Base-by-base conservation (phyloP, 35 echinoderm and acorn worm genomes). In the Apostichopus parvimensis region DNA sequence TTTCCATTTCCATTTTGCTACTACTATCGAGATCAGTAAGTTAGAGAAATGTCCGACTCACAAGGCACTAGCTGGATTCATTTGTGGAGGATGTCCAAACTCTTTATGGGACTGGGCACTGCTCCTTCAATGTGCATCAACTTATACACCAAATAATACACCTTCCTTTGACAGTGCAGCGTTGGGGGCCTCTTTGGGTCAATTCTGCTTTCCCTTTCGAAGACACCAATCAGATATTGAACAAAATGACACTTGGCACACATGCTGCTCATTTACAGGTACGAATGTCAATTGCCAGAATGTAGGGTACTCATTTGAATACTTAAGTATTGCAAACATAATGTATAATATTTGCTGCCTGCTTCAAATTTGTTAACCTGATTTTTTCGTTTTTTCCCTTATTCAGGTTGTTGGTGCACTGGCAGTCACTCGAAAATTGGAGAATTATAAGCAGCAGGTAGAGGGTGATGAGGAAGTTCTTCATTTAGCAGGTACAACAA, bases 161-260 rank as follows among this genome's bases (percentile, higher is more conserved):
- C 80, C 78, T 91, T n/a, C 15, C 87, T 15, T 24, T 92, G 54
- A 25, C 77, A 24, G 93, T 94, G 6, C 91, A 73, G 91, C 68
- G 73, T 18, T 94, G 88, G 93, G 93, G 93, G 61, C 93, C 93
- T 83, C 66, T 94, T 6, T 94, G 93, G 93, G 56, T 6, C 73
- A 56, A 78, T 76, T 94, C 93, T 11, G 62, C 87, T 18, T 94
- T 94, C 71, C 54, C 87, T 14, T 94, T 91, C 78, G 93, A 94
- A 71, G 79, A 83, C 52, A 79, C 83, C 76, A 92, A 92, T 56
- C 57, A 79, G 8, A 53, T 57, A 57, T 91, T 91, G 72, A 75
- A 91, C 55, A 91, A 91, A 34, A n/a, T 87, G 53, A 87, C 60
- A 87, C 83, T 62, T 56, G 53, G 83, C 17, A 87, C 83, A 12